A percentile compares a stretch with the other conserved stretches of the same genome.
Evolutionary conservation across 2,797 vertebrate genomes (phyloP).

Genomic region (Scolopax rusticola): DNA sequence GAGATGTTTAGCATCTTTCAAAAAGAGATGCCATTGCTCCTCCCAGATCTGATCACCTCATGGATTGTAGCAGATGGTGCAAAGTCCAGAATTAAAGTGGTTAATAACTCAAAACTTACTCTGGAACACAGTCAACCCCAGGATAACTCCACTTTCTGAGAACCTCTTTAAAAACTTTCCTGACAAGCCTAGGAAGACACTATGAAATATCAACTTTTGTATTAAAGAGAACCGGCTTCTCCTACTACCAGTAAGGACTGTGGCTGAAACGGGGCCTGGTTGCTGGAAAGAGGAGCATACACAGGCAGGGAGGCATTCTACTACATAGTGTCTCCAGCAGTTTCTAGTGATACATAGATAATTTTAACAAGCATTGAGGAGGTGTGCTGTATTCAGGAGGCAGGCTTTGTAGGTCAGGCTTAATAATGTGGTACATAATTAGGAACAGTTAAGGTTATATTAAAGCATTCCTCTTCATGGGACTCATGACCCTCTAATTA

Average conservation of each 20-base stretch:
- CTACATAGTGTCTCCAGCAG: background rate
- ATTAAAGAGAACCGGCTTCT: background rate
- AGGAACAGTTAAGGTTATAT: conserved; percentile 40
- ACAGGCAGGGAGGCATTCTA: background rate
- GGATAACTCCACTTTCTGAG: background rate
- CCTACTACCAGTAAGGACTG: background rate
- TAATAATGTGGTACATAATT: conserved; percentile 40
- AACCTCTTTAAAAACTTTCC: background rate
- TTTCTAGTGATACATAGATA: background rate
- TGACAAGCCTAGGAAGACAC: background rate
- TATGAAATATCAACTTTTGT: background rate
- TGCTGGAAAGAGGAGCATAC: background rate
- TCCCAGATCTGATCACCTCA: background rate
- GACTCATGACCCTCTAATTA: conserved; percentile 41
- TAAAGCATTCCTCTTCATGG: conserved; percentile 1
- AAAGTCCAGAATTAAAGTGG: background rate
- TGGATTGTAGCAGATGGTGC: background rate
- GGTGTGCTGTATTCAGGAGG: background rate
- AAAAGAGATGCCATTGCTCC: background rate
- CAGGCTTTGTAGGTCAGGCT: conserved; percentile 39
- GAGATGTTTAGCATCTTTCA: background rate
- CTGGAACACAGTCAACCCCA: background rate
- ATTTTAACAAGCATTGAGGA: conserved; percentile 10
- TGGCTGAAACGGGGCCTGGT: background rate
- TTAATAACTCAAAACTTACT: background rate